These are phyloP conservation scores for Aporrectodea caliginosa DNA, from an alignment of 1,140 invertebrate species.

Conservation along the genomic window DNA sequence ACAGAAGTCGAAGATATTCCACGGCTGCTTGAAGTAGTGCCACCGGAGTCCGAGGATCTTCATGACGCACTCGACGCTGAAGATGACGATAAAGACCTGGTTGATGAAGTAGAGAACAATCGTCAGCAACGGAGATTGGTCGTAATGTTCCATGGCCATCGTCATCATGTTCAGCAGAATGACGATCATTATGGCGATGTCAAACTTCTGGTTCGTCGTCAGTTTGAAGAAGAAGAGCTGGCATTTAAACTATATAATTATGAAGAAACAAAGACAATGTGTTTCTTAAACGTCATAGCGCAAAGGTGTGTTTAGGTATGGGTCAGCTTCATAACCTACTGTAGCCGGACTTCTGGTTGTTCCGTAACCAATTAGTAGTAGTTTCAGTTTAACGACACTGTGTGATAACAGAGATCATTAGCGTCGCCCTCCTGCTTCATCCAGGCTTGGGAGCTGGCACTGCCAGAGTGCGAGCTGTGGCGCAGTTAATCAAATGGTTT, in stretches of 20 bases:
- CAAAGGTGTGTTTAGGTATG: no score
- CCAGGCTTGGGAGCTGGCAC: no score
- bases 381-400: no score
- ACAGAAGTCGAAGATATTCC: conserved; percentile 99
- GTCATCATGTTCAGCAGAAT: conserved; percentile 97
- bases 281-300: no score
- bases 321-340: no score
- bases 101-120: conserved; percentile 81
- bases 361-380: no score
- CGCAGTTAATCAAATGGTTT: no score
- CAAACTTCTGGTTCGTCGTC: conserved; percentile 96
- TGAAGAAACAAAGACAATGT: no score
- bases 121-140: conserved; percentile 76
- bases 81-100: conserved; percentile 96
- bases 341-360: no score
- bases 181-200: conserved; percentile 99
- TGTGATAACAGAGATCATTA: no score
- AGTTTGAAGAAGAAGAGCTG: conserved; percentile 95
- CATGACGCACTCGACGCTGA: conserved; percentile 92
- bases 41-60: conserved; percentile 94
- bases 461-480: no score
- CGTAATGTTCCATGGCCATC: conserved; percentile 95
- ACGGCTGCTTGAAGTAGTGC: conserved; percentile 98
- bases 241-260: conserved; percentile 88
- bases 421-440: no score